phyloP scores from a whole-genome alignment of 1,140 invertebrate genomes.

The Drosophila albomicans region DNA sequence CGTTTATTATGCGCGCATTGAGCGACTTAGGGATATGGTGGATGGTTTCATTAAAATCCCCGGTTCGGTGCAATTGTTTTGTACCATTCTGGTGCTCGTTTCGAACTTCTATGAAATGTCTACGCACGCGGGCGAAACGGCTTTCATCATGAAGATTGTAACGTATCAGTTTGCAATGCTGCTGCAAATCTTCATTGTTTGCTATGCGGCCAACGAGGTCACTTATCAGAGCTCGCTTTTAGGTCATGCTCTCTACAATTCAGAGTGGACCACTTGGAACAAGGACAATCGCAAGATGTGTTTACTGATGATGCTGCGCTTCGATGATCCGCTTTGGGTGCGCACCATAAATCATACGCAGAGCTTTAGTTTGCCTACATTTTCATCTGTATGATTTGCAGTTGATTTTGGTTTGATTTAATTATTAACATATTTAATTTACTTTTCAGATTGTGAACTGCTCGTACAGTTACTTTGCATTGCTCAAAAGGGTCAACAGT shows the following conservation, averaged over 20 bases:
- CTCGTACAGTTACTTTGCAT: slow-evolving; percentile 78
- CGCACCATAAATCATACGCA: slow-evolving; percentile 62
- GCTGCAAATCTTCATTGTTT: slow-evolving; percentile 76
- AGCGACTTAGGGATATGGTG: slow-evolving; percentile 53
- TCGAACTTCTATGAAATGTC: slow-evolving; percentile 75
- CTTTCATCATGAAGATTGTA: slow-evolving; percentile 53
- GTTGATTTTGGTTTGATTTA: background rate
- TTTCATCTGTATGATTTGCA: slow-evolving; percentile 66
- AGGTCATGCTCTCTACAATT: slow-evolving; percentile 60
- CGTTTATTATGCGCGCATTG: slow-evolving; percentile 53
- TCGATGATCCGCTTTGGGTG: slow-evolving; percentile 47
- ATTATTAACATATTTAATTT: background rate
- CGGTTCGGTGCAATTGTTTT: slow-evolving; percentile 64
- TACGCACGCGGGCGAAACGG: slow-evolving; percentile 38
- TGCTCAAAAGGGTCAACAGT: slow-evolving; percentile 73
- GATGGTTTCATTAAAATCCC: slow-evolving; percentile 65
- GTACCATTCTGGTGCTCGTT: slow-evolving; percentile 71
- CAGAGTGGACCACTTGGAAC: slow-evolving; percentile 71
- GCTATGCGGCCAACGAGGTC: slow-evolving; percentile 74
- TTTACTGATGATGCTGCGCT: slow-evolving; percentile 65
- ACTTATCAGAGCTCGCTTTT: slow-evolving; percentile 59
- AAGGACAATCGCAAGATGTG: slow-evolving; percentile 57
- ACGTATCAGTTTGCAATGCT: slow-evolving; percentile 74
- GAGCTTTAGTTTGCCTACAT: slow-evolving; percentile 62
- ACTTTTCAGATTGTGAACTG: slow-evolving; percentile 77